These are phyloP conservation scores for Microtus montanus DNA, from an alignment of 2,113 vertebrate genomes.

Conservation along the genomic window DNA sequence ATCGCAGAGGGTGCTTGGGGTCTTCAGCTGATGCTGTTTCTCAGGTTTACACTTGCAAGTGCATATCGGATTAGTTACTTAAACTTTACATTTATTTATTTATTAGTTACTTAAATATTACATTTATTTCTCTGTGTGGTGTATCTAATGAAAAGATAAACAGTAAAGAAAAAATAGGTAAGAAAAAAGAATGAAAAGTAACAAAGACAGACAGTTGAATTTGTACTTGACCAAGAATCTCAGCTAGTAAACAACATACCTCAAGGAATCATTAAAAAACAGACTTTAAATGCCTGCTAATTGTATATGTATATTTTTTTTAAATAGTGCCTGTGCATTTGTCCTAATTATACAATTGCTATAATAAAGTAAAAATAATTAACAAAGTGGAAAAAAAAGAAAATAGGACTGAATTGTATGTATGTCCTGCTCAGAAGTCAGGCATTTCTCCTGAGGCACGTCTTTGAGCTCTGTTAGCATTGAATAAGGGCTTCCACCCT, in stretches of 20 bases:
- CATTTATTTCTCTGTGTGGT: neutral
- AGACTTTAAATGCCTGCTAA: slow-evolving; percentile 31
- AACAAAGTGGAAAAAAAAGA: neutral
- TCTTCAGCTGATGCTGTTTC: neutral
- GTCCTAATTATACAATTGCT: neutral
- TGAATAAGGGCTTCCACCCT: neutral
- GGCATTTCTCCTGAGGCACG: neutral
- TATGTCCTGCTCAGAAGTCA: neutral
- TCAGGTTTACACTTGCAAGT: neutral
- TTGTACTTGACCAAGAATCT: neutral
- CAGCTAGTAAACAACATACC: neutral
- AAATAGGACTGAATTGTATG: neutral
- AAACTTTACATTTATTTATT: neutral
- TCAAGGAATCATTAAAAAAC: slow-evolving; percentile 27
- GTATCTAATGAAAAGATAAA: slow-evolving; percentile 26
- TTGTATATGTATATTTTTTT: slow-evolving; percentile 38
- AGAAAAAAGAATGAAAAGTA: slow-evolving; percentile 12
- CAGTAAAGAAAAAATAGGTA: slow-evolving; percentile 1
- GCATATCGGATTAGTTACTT: neutral
- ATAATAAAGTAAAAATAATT: slow-evolving; percentile 58
- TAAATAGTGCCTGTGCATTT: slow-evolving; percentile 26
- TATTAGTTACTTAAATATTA: neutral
- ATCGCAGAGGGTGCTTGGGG: neutral
- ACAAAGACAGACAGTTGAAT: neutral
- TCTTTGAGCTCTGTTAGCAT: neutral